Base-by-base conservation (phyloP, 2,113 vertebrate species). In the Rhea americana region DNA sequence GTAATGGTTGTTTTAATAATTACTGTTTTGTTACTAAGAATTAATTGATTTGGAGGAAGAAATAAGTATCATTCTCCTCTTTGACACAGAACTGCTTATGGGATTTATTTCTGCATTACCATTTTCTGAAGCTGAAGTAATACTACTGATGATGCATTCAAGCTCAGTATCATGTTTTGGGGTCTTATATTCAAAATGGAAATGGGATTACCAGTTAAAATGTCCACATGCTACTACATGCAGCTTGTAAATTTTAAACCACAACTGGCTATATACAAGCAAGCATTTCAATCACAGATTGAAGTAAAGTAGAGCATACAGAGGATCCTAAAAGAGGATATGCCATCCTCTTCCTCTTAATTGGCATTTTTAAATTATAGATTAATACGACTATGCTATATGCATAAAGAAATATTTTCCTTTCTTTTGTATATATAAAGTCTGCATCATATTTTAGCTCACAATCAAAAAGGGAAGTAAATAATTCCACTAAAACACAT, bases 1-100 rank as follows among this genome's bases (percentile, higher is more conserved):
- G 85, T 68, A 96, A 96, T 25, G 92, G 86, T 48, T 81, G 76
- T 77, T 97, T 95, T 93, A 95, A 96, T 93, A 93, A 81, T 71
- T 92, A 89, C 93, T 72, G 56, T 45, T 73, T 62, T 87, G 50
- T 45, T 91, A 91, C 81, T 81, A 95, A 81, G 76, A 87, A 93
- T 77, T 90, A 81, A 95, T 92, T 94, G 35, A 91, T 95, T 70
- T 89, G n/a, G 30, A 11, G 32, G 17, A 75, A 76, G n/a, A 95
- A 89, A 88, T 85, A 95, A 92, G 45, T 11, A 82, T 45, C 56
- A 83, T 83, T 70, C 76, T 72, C 65, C 39, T 47, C 22, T 83
- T 47, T 37, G 32, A 63, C 16, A 39, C 28, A 50, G 41, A 26
- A 71, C 53, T 87, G 92, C 90, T 88, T 90, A 74, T 41, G 91